These are phyloP conservation scores for Bujurquina vittata DNA, from an alignment of 2,113 vertebrate species.

Conservation along the genomic window DNA sequence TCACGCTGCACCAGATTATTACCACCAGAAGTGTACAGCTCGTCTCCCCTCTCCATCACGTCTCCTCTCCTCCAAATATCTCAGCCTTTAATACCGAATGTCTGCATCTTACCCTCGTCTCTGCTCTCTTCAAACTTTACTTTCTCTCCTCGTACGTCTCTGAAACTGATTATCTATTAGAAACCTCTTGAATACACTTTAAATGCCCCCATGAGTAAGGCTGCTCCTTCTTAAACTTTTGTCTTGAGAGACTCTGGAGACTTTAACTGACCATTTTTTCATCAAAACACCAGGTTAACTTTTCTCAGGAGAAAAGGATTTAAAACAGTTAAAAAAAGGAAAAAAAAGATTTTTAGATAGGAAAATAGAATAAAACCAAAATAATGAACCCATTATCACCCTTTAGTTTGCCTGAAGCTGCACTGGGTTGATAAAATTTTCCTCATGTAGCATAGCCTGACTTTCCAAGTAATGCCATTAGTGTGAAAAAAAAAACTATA, in stretches of 20 bases:
- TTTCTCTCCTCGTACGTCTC: neutral
- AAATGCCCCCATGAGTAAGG: neutral
- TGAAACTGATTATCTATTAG: neutral
- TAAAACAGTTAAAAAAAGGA: slow-evolving; percentile 7
- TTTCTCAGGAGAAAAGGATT: neutral
- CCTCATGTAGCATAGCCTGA: neutral
- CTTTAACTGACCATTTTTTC: neutral
- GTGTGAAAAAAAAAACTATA: neutral
- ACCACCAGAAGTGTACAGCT: too few species aligned
- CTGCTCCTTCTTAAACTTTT: neutral
- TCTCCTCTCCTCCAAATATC: neutral
- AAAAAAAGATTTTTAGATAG: neutral
- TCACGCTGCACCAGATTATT: neutral
- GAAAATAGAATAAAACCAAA: neutral
- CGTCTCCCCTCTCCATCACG: neutral
- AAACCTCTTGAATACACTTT: neutral
- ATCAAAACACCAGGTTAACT: neutral
- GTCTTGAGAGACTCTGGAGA: neutral
- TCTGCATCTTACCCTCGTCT: too few species aligned
- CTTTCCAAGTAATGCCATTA: neutral
- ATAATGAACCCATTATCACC: neutral
- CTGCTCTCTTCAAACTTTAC: neutral
- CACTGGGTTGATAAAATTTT: too few species aligned
- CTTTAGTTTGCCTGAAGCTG: neutral
- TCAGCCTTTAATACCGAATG: neutral